A percentile compares a stretch with the other conserved stretches of the same genome.
These are phyloP conservation scores for Metacarcinus magister DNA, from an alignment of 2,888 invertebrate species.

Conservation along the genomic window DNA sequence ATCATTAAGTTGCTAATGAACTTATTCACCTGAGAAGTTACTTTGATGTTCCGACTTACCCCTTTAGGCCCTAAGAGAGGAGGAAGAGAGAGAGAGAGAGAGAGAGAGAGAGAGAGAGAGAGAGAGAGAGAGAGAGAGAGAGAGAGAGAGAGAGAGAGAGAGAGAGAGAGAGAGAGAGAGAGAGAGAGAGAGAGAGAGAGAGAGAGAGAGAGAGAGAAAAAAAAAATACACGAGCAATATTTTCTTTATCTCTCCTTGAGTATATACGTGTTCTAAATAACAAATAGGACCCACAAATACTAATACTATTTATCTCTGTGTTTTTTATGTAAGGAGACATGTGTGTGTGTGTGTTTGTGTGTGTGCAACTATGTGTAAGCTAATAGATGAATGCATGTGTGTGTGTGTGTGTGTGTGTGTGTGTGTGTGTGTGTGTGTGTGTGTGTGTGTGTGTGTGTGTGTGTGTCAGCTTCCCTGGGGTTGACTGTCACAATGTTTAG, in stretches of 20 bases:
- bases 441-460: conserved; percentile 48
- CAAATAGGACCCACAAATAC: neutral
- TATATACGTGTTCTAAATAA: neutral
- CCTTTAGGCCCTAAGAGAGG: neutral
- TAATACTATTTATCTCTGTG: neutral
- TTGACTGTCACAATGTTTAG: conserved; percentile 48
- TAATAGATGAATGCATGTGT: neutral
- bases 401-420: conserved; percentile 40
- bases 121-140: neutral
- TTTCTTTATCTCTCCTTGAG: neutral
- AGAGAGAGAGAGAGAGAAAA: conserved; percentile 40
- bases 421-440: conserved; percentile 48
- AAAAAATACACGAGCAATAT: too few species aligned
- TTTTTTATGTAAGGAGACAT: neutral
- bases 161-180: neutral
- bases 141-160: neutral
- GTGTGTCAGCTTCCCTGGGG: conserved; percentile 26
- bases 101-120: conserved; percentile 59
- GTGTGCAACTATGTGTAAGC: neutral
- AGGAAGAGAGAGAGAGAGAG: neutral
- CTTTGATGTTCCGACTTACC: conserved; percentile 17
- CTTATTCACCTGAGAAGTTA: neutral
- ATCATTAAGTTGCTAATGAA: conserved; percentile 12
- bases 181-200: neutral
- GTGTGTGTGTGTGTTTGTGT: neutral